These are phyloP conservation scores for Spicauda simplicius DNA, from an alignment of 2,888 invertebrate species.

Conservation along the genomic window DNA sequence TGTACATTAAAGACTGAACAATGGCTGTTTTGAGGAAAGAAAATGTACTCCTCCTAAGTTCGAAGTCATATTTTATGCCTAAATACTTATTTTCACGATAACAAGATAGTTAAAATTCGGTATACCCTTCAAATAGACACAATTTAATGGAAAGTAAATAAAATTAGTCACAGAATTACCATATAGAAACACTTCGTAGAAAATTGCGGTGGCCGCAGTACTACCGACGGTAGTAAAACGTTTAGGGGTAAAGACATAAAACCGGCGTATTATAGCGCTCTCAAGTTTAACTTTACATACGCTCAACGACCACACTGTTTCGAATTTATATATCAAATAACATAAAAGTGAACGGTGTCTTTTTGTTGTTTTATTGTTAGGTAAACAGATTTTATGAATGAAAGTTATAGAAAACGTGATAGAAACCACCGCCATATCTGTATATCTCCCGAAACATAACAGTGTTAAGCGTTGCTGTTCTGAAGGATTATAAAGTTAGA, in stretches of 20 bases:
- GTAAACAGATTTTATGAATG: too few relatives aligned
- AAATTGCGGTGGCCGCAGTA: slow-evolving; percentile 15
- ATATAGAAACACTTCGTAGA: slow-evolving; percentile 10
- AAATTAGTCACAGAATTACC: slow-evolving; percentile 1
- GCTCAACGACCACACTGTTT: slow-evolving; percentile 9
- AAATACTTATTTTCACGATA: too few relatives aligned
- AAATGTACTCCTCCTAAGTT: too few relatives aligned
- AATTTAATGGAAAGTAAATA: neutral
- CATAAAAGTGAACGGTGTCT: neutral
- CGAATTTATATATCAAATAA: neutral
- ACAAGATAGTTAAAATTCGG: too few relatives aligned
- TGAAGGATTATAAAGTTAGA: too few relatives aligned
- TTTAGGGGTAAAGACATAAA: slow-evolving; percentile 30
- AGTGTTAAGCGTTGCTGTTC: too few relatives aligned
- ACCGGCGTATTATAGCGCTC: slow-evolving; percentile 25
- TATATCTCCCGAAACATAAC: too few relatives aligned
- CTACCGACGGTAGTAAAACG: slow-evolving; percentile 26
- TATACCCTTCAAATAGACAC: neutral
- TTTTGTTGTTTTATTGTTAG: neutral
- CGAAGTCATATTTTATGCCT: too few relatives aligned
- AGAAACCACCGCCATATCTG: too few relatives aligned
- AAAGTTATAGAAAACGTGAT: too few relatives aligned
- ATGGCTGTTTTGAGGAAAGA: too few relatives aligned
- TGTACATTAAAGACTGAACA: too few relatives aligned
- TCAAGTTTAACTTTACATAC: slow-evolving; percentile 10